phyloP scores from a whole-genome alignment of 2,113 vertebrate species.

The Spheniscus mendiculus region DNA sequence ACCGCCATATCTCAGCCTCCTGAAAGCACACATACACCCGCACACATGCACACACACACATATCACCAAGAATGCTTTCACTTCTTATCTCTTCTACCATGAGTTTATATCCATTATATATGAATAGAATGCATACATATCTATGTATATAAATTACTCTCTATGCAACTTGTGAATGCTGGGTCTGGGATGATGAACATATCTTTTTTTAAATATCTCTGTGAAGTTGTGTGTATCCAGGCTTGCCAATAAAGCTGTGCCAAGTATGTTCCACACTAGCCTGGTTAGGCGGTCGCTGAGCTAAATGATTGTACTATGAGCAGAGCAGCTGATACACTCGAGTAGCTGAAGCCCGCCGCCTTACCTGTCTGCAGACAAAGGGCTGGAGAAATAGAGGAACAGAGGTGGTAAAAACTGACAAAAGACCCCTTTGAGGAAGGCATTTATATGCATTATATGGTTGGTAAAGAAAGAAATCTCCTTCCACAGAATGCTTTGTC shows the following conservation, averaged over 20 bases:
- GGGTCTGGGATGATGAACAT: background rate
- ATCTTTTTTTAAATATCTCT: background rate
- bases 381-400: background rate
- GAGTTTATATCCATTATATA: background rate
- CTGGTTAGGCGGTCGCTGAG: background rate
- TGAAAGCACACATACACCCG: background rate
- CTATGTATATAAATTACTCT: background rate
- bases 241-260: background rate
- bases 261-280: background rate
- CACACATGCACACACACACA: accelerated
- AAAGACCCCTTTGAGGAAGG: background rate
- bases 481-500: background rate
- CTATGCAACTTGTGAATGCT: background rate
- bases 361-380: background rate
- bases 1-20: background rate
- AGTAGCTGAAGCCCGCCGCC: background rate
- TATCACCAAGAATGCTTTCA: background rate
- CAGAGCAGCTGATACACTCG: background rate
- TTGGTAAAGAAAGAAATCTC: background rate
- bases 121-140: background rate
- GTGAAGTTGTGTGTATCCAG: background rate
- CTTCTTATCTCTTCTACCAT: accelerated
- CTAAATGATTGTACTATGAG: background rate
- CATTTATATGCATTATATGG: background rate
- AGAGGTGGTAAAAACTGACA: background rate